Evolutionary conservation across 2,888 invertebrate genomes (phyloP).

Genomic region (Oscheius sp.): DNA sequence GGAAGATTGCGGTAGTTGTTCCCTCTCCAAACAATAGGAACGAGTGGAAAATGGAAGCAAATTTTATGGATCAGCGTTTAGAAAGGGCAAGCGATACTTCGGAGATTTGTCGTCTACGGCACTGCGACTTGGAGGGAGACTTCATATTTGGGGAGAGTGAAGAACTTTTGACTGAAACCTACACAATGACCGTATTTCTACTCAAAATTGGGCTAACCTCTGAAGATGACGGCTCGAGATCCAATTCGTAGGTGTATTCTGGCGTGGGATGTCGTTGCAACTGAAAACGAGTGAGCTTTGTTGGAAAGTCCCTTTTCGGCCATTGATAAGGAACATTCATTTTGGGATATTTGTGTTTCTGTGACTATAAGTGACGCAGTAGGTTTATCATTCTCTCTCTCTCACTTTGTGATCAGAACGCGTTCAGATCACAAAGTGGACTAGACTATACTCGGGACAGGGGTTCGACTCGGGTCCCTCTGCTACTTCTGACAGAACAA

Average conservation of each 20-base stretch:
- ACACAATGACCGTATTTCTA: background rate
- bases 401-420: no score
- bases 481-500: no score
- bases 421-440: no score
- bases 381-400: no score
- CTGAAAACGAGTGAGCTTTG: background rate
- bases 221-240: background rate
- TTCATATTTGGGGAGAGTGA: background rate
- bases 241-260: slow-evolving; percentile 21
- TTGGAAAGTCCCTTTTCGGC: background rate
- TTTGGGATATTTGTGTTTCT: background rate
- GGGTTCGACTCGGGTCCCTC: no score
- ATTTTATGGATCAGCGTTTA: slow-evolving; percentile 9
- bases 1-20: no score
- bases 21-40: no score
- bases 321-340: background rate
- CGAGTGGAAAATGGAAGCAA: slow-evolving; percentile 5
- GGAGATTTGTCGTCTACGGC: slow-evolving; percentile 20
- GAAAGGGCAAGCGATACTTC: slow-evolving; percentile 14
- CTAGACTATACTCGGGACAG: no score
- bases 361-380: background rate
- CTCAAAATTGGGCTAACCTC: background rate
- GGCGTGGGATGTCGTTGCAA: slow-evolving; percentile 23
- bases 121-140: background rate
- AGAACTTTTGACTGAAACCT: slow-evolving; percentile 8